phyloP scores from a whole-genome alignment of 2,797 vertebrate species.

The Paratrypauchen microcephalus region DNA sequence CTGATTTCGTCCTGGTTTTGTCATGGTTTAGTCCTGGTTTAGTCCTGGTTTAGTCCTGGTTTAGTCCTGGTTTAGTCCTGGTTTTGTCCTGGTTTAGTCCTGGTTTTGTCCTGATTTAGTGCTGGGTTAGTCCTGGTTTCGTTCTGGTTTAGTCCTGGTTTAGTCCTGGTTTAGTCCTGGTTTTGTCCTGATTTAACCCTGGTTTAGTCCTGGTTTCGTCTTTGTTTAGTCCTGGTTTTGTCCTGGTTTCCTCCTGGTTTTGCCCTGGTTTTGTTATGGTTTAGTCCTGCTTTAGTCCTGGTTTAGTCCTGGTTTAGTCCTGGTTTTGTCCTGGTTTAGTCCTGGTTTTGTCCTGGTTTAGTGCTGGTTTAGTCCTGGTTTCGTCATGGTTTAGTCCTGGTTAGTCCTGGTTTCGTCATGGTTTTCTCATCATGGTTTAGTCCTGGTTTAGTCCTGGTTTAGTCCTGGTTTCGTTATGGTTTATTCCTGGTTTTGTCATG shows the following conservation, averaged over 20 bases:
- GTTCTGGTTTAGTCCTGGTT: background rate
- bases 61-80: background rate
- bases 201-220: conserved; percentile 1
- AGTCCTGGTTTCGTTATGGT: no score
- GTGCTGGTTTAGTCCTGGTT: background rate
- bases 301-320: background rate
- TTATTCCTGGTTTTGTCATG: background rate
- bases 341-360: background rate
- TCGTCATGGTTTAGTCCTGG: conserved; percentile 2
- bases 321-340: background rate
- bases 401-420: background rate
- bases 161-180: background rate
- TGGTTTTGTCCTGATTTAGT: no score
- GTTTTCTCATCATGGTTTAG: conserved; percentile 4
- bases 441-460: background rate
- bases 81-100: background rate
- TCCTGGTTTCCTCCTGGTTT: background rate
- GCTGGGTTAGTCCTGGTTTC: background rate
- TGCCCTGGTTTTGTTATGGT: background rate
- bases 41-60: background rate
- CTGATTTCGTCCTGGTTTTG: background rate
- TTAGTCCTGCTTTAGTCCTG: background rate
- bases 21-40: conserved; percentile 3
- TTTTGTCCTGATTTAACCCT: background rate
- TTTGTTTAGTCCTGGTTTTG: background rate